Conservation (phyloP, 2,888 invertebrate genomes). For the Smittia sp. region DNA sequence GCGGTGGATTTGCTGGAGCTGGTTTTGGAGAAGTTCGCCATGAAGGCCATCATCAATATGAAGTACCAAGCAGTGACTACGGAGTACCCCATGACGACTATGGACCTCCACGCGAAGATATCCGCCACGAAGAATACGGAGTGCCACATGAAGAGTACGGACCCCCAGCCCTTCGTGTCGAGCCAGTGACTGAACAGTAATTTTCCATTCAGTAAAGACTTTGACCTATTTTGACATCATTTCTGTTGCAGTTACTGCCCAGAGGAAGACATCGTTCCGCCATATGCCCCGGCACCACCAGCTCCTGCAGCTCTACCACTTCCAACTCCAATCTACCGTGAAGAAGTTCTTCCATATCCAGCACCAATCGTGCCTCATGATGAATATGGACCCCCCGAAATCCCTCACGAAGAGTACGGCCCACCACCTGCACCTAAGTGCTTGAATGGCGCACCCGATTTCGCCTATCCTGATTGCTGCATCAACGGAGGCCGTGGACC, state of each 20-base stretch:
- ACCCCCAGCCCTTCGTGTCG: background rate
- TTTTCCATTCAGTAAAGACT: background rate
- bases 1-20: background rate
- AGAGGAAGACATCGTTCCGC: conserved; percentile 40
- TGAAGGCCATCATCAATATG: background rate
- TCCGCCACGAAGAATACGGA: background rate
- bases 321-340: conserved; percentile 25
- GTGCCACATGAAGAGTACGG: conserved; percentile 5
- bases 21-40: background rate
- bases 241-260: conserved; percentile 23
- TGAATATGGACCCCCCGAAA: conserved; percentile 47
- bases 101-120: conserved; percentile 14
- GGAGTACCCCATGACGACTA: conserved; percentile 22
- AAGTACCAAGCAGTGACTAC: no score
- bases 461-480: no score
- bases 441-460: conserved; percentile 56
- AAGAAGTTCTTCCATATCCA: background rate
- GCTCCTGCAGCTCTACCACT: conserved; percentile 42
- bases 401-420: conserved; percentile 46
- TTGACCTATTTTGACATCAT: background rate
- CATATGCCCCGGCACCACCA: conserved; percentile 43
- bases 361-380: conserved; percentile 49
- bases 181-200: conserved; percentile 14
- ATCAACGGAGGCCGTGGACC: conserved; percentile 35
- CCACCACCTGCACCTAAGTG: conserved; percentile 25